Base-by-base conservation (phyloP, 2,888 invertebrate species). In the Nomada fabriciana region DNA sequence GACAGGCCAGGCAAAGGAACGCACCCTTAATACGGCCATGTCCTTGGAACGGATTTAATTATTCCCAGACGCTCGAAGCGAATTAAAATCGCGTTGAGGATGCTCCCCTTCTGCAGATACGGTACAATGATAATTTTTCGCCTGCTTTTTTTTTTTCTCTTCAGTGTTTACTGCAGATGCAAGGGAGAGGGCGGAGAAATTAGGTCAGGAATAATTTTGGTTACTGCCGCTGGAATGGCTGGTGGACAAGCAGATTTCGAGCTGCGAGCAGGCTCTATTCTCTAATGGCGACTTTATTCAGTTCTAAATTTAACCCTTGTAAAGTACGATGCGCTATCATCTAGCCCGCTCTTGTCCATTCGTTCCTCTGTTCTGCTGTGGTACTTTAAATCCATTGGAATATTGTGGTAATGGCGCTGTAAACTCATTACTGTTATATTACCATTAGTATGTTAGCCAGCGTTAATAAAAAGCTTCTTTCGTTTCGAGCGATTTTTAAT, bases 31-130 rank as follows among this genome's bases (percentile, higher is more conserved):
- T 10, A 36, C 68, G 42, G 18, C n/a, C 23, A 15, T 36, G 76
- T 63, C 75, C 78, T 75, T 78, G 60, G 52, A 42, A 59, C 43
- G 42, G 59, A 59, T 36, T 63, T 65, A 70, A 76, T 76, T 76
- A 59, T 50, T 72, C 72, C 23, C 1, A 23, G 50, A 13, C 13
- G 15, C 4, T 59, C 74, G 53, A 74, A 61, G n/a, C 53, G 65
- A 74, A 78, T 78, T 78, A 74, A 67, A 25, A 67, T 72, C 57
- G 64, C 50, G 36, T 72, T 50, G 55, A 55, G 15, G 55, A 11
- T 11, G 20, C n/a, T 18, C 36, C 55, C 55, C 5, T 36, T 55
- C 23, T 20, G 13, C 11, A 20, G 4, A 11, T 4, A 36, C 25
- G 0, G 2, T 29, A 2, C 4, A 20, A 2, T 13, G 63, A 1